Conservation (phyloP, 2,888 invertebrate genomes). For the Selenia dentaria region DNA sequence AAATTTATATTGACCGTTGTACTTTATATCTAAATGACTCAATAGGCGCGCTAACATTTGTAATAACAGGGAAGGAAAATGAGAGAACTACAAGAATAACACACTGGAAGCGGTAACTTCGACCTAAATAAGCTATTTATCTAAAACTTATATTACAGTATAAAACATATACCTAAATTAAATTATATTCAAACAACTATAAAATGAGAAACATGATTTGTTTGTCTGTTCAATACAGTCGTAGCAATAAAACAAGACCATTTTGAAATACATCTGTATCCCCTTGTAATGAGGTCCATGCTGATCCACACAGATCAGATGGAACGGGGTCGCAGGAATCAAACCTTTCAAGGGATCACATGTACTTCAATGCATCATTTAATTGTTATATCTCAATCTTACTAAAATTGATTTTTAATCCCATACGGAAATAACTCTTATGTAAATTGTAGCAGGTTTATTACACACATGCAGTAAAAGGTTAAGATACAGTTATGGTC, state of each 20-base stretch:
- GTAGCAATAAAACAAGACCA: background rate
- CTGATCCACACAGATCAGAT: too few relatives aligned
- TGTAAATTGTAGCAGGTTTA: too few relatives aligned
- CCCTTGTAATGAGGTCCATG: too few relatives aligned
- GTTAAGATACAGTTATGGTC: too few relatives aligned
- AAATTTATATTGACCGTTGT: background rate
- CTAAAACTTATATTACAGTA: background rate
- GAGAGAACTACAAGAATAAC: constrained; percentile 9
- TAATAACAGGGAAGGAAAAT: constrained; percentile 18
- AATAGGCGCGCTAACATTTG: constrained; percentile 17
- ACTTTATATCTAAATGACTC: constrained; percentile 5
- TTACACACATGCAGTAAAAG: too few relatives aligned
- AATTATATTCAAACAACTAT: background rate
- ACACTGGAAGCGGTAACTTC: constrained; percentile 25
- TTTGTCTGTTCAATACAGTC: constrained; percentile 14
- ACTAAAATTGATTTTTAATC: too few relatives aligned
- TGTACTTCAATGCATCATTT: too few relatives aligned
- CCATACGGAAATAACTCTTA: too few relatives aligned
- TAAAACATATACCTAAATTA: background rate
- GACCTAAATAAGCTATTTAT: constrained; percentile 16
- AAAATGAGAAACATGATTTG: constrained; percentile 10
- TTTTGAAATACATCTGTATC: background rate
- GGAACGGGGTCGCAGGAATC: too few relatives aligned
- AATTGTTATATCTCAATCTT: too few relatives aligned
- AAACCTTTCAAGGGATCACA: too few relatives aligned